A percentile compares a stretch with the other conserved stretches of the same genome.
These are phyloP conservation scores for Indri indri DNA, from an alignment of 2,113 vertebrate genomes.

Conservation along the genomic window DNA sequence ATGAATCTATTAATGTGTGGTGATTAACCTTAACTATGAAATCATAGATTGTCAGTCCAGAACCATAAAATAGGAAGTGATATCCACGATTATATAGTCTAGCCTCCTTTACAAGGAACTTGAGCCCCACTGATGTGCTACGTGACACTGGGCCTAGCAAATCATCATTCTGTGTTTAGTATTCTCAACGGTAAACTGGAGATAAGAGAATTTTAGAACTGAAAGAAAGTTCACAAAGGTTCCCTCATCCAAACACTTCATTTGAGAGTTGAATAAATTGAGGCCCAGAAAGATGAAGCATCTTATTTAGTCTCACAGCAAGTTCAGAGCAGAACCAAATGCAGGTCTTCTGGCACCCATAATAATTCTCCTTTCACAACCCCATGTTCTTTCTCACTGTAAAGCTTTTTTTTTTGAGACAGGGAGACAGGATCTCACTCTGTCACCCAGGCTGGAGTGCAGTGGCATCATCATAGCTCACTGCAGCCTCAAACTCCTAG, in stretches of 20 bases:
- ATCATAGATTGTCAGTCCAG: background rate
- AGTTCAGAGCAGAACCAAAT: background rate
- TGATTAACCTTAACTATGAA: background rate
- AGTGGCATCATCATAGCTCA: too few species aligned
- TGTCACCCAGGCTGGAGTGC: too few species aligned
- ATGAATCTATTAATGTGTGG: background rate
- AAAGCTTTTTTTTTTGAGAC: background rate
- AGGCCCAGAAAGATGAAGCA: background rate
- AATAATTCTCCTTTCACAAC: constrained; percentile 7
- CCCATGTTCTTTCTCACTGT: background rate
- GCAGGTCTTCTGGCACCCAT: background rate
- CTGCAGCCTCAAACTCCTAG: too few species aligned
- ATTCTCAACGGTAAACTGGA: background rate
- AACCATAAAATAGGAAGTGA: background rate
- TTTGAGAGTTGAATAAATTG: background rate
- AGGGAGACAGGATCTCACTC: too few species aligned
- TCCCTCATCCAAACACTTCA: background rate
- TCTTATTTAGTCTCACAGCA: background rate
- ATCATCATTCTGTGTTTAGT: background rate
- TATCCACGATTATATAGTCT: background rate
- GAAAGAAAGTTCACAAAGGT: background rate
- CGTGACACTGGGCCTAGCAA: background rate
- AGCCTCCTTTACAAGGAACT: background rate
- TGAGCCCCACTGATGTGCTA: background rate
- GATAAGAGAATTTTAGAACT: background rate